Evolutionary conservation across 2,113 vertebrate genomes (phyloP).

Genomic region (Paraplagusia blochii): DNA sequence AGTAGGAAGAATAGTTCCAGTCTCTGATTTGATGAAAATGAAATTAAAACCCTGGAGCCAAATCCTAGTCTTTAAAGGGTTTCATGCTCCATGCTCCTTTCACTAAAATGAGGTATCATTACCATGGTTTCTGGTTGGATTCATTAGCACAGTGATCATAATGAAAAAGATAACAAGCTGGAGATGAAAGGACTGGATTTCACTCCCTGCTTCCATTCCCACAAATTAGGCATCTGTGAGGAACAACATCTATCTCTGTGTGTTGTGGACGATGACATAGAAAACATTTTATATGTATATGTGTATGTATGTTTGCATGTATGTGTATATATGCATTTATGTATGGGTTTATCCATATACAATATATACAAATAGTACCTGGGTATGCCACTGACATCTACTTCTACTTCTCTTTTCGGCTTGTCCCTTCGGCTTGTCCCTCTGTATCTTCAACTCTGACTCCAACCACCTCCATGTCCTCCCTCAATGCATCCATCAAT

Average conservation of each 20-base stretch:
- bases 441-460: too few species aligned
- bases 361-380: background rate
- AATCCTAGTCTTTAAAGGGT: slow-evolving; percentile 21
- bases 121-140: slow-evolving; percentile 42
- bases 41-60: slow-evolving; percentile 17
- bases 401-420: too few species aligned
- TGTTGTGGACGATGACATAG: slow-evolving; percentile 23
- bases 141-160: slow-evolving; percentile 53
- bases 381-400: too few species aligned
- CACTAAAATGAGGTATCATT: slow-evolving; percentile 43
- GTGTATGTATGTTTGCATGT: too few species aligned
- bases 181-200: slow-evolving; percentile 54
- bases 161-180: slow-evolving; percentile 58
- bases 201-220: slow-evolving; percentile 26
- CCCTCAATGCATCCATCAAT: too few species aligned
- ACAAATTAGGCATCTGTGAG: slow-evolving; percentile 46
- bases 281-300: slow-evolving; percentile 1
- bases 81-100: slow-evolving; percentile 38
- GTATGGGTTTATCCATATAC: background rate
- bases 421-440: too few species aligned
- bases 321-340: background rate
- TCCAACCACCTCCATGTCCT: too few species aligned
- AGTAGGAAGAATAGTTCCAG: background rate
- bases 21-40: background rate
- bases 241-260: slow-evolving; percentile 38